Base-by-base conservation (phyloP, 2,113 vertebrate species). In the Pampusana beccarii region DNA sequence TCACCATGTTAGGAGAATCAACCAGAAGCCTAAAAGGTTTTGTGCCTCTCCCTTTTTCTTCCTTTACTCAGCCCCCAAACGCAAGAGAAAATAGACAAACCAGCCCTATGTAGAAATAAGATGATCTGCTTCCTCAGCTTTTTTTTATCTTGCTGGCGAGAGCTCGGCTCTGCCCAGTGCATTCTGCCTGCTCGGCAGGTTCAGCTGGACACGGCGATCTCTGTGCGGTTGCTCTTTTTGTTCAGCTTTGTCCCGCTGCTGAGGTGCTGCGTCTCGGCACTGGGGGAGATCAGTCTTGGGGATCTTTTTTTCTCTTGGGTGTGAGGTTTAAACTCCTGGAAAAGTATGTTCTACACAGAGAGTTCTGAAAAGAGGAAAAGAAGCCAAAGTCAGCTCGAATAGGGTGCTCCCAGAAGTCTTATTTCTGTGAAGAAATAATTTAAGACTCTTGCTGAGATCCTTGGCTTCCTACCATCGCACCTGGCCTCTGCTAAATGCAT, bases 151-250 rank as follows among this genome's bases (percentile, higher is more conserved):
- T 9, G 58, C 81, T 92, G 91, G 56, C 0, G 3, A 51, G 84
- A 83, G 84, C 72, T 86, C 70, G 65, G 94, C 9, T 53, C 85
- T 95, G 88, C 80, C 66, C n/a, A 4, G 10, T 56, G 65, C 82
- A 69, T 96, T 94, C 65, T 84, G 95, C 93, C 69, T 26, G 86
- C 96, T 96, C 53, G 3, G 93, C 96, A 89, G 86, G 77, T 91
- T 93, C 72, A 31, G 90, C 74, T 3, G 78, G 58, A 13, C 4
- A 3, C 20, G 31, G 70, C 2, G 1, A 8, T 40, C 66, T 44
- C 40, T 16, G 90, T 12, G 86, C 65, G 36, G 38, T 42, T 4
- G 0, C 65, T 58, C 28, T 15, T 71, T 88, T 54, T 91, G 89
- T 65, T 78, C 40, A 38, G 80, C 58, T 87, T 61, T 67, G 6